Base-by-base conservation (phyloP, 1,140 invertebrate genomes). In the Zaprionus davidi region DNA sequence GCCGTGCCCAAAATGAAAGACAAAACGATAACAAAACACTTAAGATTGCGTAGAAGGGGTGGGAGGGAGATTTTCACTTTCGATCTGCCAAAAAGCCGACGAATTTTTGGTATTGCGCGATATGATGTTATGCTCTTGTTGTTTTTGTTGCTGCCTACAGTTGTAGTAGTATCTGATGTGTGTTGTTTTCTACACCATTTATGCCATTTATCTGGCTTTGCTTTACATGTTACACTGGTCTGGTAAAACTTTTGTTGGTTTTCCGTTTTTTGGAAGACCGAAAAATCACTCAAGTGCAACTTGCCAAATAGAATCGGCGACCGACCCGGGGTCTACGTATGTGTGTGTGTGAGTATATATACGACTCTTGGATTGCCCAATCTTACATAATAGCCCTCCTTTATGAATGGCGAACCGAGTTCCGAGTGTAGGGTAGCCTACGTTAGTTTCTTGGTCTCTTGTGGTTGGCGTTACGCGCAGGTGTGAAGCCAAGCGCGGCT, bases 251-350 rank as follows among this genome's bases (percentile, higher is more conserved):
- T 76, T 81, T 88, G 71, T 84, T 81, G 62, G 85, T 78, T 84
- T 88, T 81, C 71, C 70, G 79, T 80, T 83, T 85, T 68, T 67
- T 84, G 84, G 85, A 71, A 90, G 85, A 82, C 84, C 84, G 81
- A 88, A 88, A 88, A 88, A 90, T 88, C 85, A 88, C 85, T 88
- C 78, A 88, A 88, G 85, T 90, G 85, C 85, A 88, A 88, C 85
- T 88, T 90, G 85, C 85, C 85, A 88, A 90, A 88, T 90, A 90
- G 85, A 88, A 88, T 88, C 84, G 73, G 62, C 44, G 55, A 75
- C 68, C 58, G 73, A 58, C 28, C 38, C 67, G 63, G 69, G 67
- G 66, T 64, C 70, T 56, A 71, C 36, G 73, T 63, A 76, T 81
- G 66, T 74, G 76, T 78, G 63, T 74, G 76, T 71, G 44, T 71